phyloP scores from a whole-genome alignment of 2,888 invertebrate genomes.

The Listrodromus nycthemerus region DNA sequence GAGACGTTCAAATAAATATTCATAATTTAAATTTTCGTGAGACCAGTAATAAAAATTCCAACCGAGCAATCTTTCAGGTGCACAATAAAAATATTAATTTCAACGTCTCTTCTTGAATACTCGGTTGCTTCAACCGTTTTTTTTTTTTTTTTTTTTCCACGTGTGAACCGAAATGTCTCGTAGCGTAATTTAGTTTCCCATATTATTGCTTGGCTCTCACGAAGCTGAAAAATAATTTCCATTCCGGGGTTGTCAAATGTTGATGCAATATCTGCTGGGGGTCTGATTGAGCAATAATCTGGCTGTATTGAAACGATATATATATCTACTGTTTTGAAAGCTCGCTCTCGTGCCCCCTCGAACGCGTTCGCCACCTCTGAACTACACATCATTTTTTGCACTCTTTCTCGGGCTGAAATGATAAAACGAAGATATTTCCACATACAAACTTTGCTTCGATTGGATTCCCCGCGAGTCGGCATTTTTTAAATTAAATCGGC shows the following conservation, averaged over 20 bases:
- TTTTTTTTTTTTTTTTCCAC: no score
- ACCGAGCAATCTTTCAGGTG: no score
- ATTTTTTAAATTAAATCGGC: constrained; percentile 22
- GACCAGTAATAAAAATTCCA: no score
- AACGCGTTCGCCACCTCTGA: neutral
- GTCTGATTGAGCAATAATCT: constrained; percentile 65
- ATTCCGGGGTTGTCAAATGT: constrained; percentile 70
- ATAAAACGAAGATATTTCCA: constrained; percentile 44
- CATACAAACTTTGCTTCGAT: constrained; percentile 9
- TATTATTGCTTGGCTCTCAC: neutral
- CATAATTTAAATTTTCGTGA: no score
- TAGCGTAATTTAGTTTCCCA: neutral
- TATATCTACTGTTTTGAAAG: neutral
- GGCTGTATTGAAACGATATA: neutral
- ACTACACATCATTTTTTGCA: neutral
- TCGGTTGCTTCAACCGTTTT: no score
- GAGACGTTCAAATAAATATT: no score
- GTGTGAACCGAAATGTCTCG: neutral
- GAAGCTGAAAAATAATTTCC: constrained; percentile 71
- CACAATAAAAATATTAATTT: no score
- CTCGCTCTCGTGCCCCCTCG: neutral
- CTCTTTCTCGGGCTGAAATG: constrained; percentile 26
- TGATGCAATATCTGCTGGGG: constrained; percentile 78
- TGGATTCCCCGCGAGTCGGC: neutral
- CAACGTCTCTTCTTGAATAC: no score